Percentiles rank a stretch among this genome's conserved stretches.
Conservation (phyloP, 2,888 invertebrate genomes). For the Tenthredo notha region DNA sequence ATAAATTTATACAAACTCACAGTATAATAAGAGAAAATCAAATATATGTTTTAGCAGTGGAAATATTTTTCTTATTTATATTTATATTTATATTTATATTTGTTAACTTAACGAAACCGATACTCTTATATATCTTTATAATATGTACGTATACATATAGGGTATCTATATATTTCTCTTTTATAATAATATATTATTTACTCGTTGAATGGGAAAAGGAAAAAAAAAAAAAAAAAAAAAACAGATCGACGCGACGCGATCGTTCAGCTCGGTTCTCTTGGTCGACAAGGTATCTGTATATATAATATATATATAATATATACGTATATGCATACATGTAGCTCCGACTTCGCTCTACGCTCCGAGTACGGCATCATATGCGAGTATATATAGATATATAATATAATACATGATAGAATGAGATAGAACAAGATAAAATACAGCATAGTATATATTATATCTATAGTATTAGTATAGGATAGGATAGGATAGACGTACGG, state of each 20-base stretch:
- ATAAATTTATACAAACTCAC: not conserved
- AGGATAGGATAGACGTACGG: not conserved
- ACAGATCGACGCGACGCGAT: not conserved
- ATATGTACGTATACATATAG: not conserved
- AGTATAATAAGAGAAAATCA: not conserved
- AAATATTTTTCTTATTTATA: not conserved
- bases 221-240: not conserved
- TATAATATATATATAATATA: not conserved
- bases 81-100: not conserved
- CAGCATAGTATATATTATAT: not conserved
- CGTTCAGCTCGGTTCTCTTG: not conserved
- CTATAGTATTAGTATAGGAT: not conserved
- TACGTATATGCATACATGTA: not conserved
- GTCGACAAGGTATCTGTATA: not conserved
- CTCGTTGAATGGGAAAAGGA: not conserved
- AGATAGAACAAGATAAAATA: constrained; percentile 2
- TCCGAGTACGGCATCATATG: not conserved
- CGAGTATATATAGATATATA: not conserved
- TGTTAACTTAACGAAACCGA: not conserved
- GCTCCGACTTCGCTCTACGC: not conserved
- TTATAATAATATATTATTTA: constrained; percentile 3
- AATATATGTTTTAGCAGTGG: not conserved
- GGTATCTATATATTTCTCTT: not conserved
- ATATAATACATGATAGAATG: not conserved
- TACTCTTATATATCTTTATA: not conserved